Percentiles rank a stretch among this genome's conserved stretches.
These are phyloP conservation scores for Rhynchotus rufescens DNA, from an alignment of 2,797 vertebrate genomes.

Conservation along the genomic window DNA sequence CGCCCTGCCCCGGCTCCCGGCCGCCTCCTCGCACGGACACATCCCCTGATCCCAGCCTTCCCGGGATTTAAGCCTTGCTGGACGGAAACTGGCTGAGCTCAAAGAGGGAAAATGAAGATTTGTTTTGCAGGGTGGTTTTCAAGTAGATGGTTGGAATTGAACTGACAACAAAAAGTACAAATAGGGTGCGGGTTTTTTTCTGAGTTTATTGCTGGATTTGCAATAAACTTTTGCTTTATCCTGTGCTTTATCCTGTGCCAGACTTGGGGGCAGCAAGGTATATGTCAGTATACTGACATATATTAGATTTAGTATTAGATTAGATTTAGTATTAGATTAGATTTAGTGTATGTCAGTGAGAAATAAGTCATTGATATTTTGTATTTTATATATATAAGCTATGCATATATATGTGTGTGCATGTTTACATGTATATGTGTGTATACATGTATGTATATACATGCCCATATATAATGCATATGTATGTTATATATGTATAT, in stretches of 20 bases:
- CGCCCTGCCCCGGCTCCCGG: conserved; percentile 82
- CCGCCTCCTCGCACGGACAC: conserved; percentile 34
- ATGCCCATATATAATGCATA: too few species aligned
- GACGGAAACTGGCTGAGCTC: background rate
- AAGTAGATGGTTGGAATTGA: conserved; percentile 27
- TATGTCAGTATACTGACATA: too few species aligned
- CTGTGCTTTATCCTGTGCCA: too few species aligned
- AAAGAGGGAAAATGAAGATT: background rate
- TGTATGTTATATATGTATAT: too few species aligned
- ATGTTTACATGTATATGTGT: too few species aligned
- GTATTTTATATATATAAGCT: too few species aligned
- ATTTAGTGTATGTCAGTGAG: background rate
- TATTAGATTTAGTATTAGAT: too few species aligned
- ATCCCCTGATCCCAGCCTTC: too few species aligned
- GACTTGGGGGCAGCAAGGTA: background rate
- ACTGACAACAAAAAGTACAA: background rate
- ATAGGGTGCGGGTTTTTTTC: background rate
- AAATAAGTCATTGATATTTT: background rate
- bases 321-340: too few species aligned
- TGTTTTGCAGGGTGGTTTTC: conserved; percentile 34
- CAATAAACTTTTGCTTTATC: too few species aligned
- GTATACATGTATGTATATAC: too few species aligned
- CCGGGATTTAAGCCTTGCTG: background rate
- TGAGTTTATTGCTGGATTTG: background rate
- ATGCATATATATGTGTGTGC: too few species aligned